Base-by-base conservation (phyloP, 1,140 invertebrate species). In the Triops longicaudatus region DNA sequence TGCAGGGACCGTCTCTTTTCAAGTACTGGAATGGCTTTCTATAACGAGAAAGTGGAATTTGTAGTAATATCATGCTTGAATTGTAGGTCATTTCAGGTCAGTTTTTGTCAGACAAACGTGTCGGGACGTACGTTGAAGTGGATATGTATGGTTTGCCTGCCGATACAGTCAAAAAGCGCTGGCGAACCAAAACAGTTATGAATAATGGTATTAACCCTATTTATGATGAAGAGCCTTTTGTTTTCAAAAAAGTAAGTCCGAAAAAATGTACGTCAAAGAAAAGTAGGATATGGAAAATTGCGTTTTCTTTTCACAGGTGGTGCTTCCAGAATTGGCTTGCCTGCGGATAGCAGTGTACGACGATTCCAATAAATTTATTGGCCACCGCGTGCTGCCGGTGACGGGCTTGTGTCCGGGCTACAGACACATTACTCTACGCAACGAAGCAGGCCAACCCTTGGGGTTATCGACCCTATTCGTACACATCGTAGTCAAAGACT, bases 141-240 rank as follows among this genome's bases (percentile, higher is more conserved):
- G 97, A 99, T 83, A 98, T 99, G 97, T 99, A 97, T 83, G 98
- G 98, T 1, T 86, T 99, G 78, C 97, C 98, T 0, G 97, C 97
- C 0, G 98, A 99, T 84, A 99, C 98, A 0, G 97, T 99, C 14
- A 87, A 97, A 42, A 97, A 98, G 86, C 95, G 95, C 86, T 98
- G 98, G 85, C 88, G 93, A 73, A 99, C 98, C 0, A 92, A 93
- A 85, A 93, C 93, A 26, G 92, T 98, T 12, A 91, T 92, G 0
- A 95, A 93, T 78, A 99, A 99, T 84, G 95, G 95, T n/a, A 93
- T 98, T 79, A 99, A 97, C 87, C 98, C 93, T 10, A 89, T 94
- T 27, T 99, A 93, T 83, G 95, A 96, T 79, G 98, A 99, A 81
- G 97, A 98, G 79, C 94, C 96, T 10, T 99, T 99, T 85, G 91